phyloP scores from a whole-genome alignment of 2,797 vertebrate genomes.

The Setipinna tenuifilis region DNA sequence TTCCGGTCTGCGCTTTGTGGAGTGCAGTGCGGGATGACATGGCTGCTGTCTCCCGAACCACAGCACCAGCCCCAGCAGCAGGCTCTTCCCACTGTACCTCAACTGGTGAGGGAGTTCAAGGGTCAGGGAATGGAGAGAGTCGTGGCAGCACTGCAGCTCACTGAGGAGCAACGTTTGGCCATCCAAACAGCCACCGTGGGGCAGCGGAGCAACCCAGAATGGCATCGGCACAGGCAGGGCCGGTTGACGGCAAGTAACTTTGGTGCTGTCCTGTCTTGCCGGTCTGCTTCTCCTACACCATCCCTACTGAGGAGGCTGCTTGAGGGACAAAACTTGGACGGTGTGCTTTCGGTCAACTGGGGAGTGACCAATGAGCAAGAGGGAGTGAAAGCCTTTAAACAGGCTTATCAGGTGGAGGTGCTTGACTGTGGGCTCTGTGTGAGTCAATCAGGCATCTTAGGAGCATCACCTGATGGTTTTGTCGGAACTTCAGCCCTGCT shows the following conservation, averaged over 20 bases:
- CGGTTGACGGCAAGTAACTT: neutral
- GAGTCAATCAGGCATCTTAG: slow-evolving; percentile 22
- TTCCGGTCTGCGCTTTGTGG: neutral
- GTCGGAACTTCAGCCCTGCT: slow-evolving; percentile 17
- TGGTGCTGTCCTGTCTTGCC: neutral
- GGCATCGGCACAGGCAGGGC: neutral
- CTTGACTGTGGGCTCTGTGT: neutral
- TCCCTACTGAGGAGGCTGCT: neutral
- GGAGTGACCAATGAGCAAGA: neutral
- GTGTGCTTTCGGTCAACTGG: neutral
- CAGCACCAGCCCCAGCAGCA: neutral
- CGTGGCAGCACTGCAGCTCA: neutral
- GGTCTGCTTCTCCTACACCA: neutral
- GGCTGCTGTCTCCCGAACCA: neutral
- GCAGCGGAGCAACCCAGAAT: neutral
- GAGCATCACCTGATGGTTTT: slow-evolving; percentile 33
- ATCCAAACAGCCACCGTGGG: neutral
- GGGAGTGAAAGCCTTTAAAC: neutral
- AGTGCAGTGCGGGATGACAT: neutral
- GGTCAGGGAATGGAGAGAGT: neutral
- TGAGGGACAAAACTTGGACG: neutral
- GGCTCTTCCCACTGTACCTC: neutral
- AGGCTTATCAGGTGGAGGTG: neutral
- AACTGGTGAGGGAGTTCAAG: neutral
- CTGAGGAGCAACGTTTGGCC: neutral